Base-by-base conservation (phyloP, 1,140 invertebrate genomes). In the Drosophila ohnishii region DNA sequence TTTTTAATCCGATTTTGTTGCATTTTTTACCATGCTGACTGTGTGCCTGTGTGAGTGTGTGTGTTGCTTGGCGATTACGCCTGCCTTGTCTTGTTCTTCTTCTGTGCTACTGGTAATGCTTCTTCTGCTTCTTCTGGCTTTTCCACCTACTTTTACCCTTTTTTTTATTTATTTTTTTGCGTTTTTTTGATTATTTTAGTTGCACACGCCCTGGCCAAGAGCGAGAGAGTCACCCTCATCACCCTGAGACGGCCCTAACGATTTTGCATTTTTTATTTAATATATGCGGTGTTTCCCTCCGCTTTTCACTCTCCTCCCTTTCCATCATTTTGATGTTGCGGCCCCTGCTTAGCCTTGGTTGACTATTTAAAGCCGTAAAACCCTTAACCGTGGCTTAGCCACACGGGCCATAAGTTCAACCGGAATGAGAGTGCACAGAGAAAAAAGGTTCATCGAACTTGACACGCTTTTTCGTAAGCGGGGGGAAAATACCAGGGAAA, bases 1-100 rank as follows among this genome's bases (percentile, higher is more conserved):
- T 80, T 80, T 75, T 88, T 88, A 88, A 88, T 89, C 84, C 84
- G 84, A 88, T 88, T 88, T 88, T 75, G 77, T 69, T 78, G 77
- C 73, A 80, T 88, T 88, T 84, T 83, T 80, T 78, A 66, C 80
- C 73, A 71, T 65, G 80, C 61, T 76, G n/a, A 40, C 28, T 48
- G 19, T 64, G 44, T 74, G 48, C 56, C 51, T 66, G 70, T 86
- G 44, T 74, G 70, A 86, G 44, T 74, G 48, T 60, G 59, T 66
- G 70, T 86, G 82, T 66, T 80, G 69, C 62, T 73, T 66, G 70
- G 78, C 80, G 83, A 87, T 87, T 87, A 83, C 76, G 79, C 79
- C 69, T 58, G 66, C 66, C 53, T 30, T 56, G 48, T 59, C 66
- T 50, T 47, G 45, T 47, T 34, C 35, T 65, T 40, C 56, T 70